phyloP scores from a whole-genome alignment of 2,113 vertebrate species.

The Grammomys dolichurus region DNA sequence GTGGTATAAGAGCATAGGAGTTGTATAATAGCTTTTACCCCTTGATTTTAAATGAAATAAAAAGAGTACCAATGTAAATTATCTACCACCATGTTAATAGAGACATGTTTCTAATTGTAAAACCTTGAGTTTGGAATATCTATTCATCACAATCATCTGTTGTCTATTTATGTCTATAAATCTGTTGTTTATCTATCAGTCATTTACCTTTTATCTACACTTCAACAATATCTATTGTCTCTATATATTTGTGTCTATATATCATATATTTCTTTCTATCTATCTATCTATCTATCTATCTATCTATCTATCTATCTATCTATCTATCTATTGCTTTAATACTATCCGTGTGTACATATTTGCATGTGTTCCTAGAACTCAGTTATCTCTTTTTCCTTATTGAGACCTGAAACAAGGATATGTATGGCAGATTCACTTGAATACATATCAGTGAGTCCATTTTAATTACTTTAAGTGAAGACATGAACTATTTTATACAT shows the following conservation, averaged over 20 bases:
- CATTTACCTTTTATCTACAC: not conserved
- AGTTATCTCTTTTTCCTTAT: not conserved
- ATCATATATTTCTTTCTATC: not conserved
- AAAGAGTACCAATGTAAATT: not conserved
- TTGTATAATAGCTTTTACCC: not conserved
- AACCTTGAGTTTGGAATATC: slow-evolving; percentile 10
- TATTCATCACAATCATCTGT: not conserved
- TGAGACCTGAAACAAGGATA: not conserved
- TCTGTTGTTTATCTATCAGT: not conserved
- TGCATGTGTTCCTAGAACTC: not conserved
- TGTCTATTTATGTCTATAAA: no score
- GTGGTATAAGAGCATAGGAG: accelerated
- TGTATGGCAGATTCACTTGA: slow-evolving; percentile 56
- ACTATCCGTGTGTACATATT: not conserved
- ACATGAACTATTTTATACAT: slow-evolving; percentile 48
- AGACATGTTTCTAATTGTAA: not conserved
- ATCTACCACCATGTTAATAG: not conserved
- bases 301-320: not conserved
- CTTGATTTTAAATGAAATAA: slow-evolving; percentile 33
- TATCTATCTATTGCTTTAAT: not conserved
- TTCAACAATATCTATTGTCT: not conserved
- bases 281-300: not conserved
- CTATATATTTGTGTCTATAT: not conserved
- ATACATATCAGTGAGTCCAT: not conserved
- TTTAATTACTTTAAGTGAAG: slow-evolving; percentile 35